Evolutionary conservation across 2,888 invertebrate genomes (phyloP), one percentile per base, ranked within the genome.

Genomic region (Diploptera punctata): DNA sequence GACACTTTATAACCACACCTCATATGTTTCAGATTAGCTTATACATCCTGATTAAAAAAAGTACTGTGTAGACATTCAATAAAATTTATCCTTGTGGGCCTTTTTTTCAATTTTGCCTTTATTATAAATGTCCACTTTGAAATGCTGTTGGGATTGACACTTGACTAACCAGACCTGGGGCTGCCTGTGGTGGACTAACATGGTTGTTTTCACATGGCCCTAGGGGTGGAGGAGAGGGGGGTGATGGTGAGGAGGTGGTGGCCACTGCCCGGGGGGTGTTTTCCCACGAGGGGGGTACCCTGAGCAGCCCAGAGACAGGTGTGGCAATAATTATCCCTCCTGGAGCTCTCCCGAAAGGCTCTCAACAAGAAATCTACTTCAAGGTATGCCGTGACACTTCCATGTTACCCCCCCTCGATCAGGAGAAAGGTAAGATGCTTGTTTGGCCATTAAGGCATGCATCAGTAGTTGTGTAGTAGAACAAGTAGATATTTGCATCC

Each of bases 361-460:
- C 90, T 79, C 89, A 91, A 80, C 96, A 97, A 85, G 95, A 96
- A 83, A 92, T 98, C 81, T 97, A 96, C 89, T 97, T 98, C 87
- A 96, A 87, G 80, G 85, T 85, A 26, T 85, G 86, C 77, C 88
- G 93, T 81, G 91, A 93, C 84, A 84, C 84, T 75, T 72, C 60
- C 61, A 80, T 77, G 89, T 71, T 90, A 80, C 94, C 95, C 77
- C 95, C 95, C 75, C 88, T 95, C 85, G 95, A 95, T 86, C 89
- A 92, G 86, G 93, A 94, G 85, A 95, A 94, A 87, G 95, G 94
- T 94, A 90, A 83, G 84, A 24, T 31, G 33, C 33, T 10, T 33
- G 5, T 7, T 10, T 33, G 33, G 33, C 33, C n/a, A n/a, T n/a
- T n/a, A n/a, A n/a, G n/a, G n/a, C n/a, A n/a, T n/a, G n/a, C n/a